These are phyloP conservation scores for Agrotis clavis DNA, from an alignment of 2,888 invertebrate species.

Conservation along the genomic window DNA sequence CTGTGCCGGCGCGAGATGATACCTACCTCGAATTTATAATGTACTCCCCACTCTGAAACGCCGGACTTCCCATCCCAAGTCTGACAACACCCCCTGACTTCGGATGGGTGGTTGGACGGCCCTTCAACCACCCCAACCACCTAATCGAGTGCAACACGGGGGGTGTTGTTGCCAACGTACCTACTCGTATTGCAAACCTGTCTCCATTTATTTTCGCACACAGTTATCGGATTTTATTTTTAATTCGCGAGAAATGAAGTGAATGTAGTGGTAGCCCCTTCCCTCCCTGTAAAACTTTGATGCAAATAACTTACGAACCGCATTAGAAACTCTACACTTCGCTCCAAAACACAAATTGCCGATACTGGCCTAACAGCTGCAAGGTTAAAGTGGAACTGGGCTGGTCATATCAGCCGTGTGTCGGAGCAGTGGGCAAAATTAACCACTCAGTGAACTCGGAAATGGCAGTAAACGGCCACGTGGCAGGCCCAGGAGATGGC, in stretches of 20 bases:
- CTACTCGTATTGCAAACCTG: conserved; percentile 4
- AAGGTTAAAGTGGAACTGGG: no score
- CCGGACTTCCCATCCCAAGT: background rate
- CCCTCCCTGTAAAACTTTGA: background rate
- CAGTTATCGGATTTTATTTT: conserved; percentile 5
- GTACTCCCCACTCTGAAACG: conserved; percentile 13
- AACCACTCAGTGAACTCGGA: no score
- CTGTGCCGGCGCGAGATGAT: conserved; percentile 38
- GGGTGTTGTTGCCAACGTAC: conserved; percentile 4
- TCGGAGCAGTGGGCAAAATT: no score
- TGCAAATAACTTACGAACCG: background rate
- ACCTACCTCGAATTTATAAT: conserved; percentile 33
- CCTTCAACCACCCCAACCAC: conserved; percentile 19
- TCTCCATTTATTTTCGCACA: background rate
- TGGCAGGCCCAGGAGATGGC: no score
- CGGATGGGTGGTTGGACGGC: background rate
- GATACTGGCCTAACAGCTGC: no score
- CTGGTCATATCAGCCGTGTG: no score
- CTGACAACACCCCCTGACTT: conserved; percentile 3
- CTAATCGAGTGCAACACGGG: conserved; percentile 31
- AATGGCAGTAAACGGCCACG: no score
- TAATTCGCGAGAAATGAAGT: background rate
- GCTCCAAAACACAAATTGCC: no score
- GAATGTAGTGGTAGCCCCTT: background rate
- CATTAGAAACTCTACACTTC: no score